Evolutionary conservation across 2,113 vertebrate species (phyloP), one percentile per base, ranked within the genome.

Genomic region (Xyliphius kryptos): DNA sequence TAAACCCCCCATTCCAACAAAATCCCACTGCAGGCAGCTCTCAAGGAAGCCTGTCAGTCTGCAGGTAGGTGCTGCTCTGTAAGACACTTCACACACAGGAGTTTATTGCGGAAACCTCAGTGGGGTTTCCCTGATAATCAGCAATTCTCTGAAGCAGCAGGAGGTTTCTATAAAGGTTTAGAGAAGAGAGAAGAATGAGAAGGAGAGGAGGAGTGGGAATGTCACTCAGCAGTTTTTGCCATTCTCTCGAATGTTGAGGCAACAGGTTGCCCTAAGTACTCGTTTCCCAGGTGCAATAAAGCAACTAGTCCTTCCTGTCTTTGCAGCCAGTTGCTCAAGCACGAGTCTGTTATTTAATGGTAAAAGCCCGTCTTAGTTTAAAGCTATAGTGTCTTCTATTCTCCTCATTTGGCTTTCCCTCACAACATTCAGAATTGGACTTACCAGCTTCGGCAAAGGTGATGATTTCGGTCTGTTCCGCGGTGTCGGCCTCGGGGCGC

Each of bases 381-480:
- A 41, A 41, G 13, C 4, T 32, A 32, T 32, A 32, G 26, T 32
- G 26, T 11, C 15, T 51, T 51, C 3, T 6, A 51, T 26, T 32
- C 26, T 32, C n/a, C n/a, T n/a, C n/a, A n/a, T n/a, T n/a, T n/a
- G n/a, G n/a, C n/a, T n/a, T 56, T 38, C 16, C 8, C 17, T n/a
- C 9, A 56, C n/a, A 32, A 46, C 11, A 43, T 46, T 40, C 2
- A 57, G 40, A 61, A 17, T 10, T 9, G 5, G 4, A 80, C 83
- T 84, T 12, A 88, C 87, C 87, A 68, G 82, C 71, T 61, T 98
- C 92, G 0, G 93, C 95, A 64, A 98, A 98, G 37, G 88, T 91
- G 84, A 98, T 97, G 80, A 97, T 91, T 80, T 98, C 95, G 10
- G 92, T 91, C 14, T 83, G 80, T 56, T 86, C 86, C 75, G 81